Evolutionary conservation across 2,113 vertebrate genomes (phyloP).

Genomic region (Bettongia penicillata): DNA sequence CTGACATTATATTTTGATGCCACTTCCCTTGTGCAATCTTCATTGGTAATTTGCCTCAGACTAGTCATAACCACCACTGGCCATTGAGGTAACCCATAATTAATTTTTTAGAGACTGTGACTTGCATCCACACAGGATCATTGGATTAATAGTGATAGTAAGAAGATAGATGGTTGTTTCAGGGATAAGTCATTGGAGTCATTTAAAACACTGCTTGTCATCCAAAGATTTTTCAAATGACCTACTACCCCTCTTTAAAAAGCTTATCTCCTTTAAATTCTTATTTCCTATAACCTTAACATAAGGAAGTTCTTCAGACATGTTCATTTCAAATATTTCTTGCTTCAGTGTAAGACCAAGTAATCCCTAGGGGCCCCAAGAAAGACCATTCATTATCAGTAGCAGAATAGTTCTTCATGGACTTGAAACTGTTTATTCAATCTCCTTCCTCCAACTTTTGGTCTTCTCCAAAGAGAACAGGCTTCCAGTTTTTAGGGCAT

Average conservation of each 20-base stretch:
- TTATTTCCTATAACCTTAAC: background rate
- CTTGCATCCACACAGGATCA: background rate
- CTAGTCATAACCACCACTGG: background rate
- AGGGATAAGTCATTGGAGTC: background rate
- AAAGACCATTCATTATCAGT: background rate
- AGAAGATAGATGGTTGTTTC: background rate
- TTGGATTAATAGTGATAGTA: background rate
- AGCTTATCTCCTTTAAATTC: background rate
- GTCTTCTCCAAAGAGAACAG: background rate
- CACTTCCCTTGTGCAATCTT: background rate
- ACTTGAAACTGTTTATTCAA: background rate
- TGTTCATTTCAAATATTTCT: background rate
- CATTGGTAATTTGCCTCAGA: background rate
- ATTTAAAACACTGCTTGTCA: background rate
- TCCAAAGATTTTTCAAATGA: background rate
- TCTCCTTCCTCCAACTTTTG: background rate
- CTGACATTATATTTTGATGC: background rate
- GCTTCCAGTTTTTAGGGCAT: background rate
- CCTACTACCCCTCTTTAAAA: background rate
- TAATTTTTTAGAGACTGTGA: background rate
- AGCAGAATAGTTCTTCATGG: background rate
- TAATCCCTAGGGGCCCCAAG: background rate
- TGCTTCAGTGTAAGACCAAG: background rate
- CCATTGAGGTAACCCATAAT: background rate
- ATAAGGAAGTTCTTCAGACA: slow-evolving; percentile 31